Evolutionary conservation across 2,888 invertebrate genomes (phyloP).

Genomic region (Podabrus alpinus): DNA sequence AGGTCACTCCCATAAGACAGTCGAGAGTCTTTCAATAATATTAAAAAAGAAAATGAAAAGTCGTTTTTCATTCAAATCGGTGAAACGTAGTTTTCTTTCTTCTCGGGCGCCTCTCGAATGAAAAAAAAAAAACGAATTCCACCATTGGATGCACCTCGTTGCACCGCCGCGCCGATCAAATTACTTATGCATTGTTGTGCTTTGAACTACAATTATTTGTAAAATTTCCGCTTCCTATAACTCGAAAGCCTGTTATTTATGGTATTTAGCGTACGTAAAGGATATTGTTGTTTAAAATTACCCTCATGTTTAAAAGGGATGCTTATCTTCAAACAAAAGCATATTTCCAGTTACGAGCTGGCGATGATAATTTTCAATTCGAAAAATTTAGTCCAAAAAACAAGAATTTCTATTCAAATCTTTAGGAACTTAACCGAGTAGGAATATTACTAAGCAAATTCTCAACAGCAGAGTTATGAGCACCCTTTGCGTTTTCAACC

Average conservation of each 20-base stretch:
- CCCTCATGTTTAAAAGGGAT: neutral
- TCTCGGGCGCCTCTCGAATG: neutral
- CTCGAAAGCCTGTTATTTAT: neutral
- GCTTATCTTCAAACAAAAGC: neutral
- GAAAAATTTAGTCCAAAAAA: neutral
- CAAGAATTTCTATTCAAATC: neutral
- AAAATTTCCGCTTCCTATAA: neutral
- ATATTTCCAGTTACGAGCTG: neutral
- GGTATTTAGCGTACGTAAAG: conserved; percentile 1
- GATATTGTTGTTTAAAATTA: neutral
- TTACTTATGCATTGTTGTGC: neutral
- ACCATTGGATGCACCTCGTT: neutral
- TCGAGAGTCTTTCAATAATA: neutral
- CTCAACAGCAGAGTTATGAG: neutral
- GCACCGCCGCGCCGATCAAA: neutral
- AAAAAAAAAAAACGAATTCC: too few relatives aligned
- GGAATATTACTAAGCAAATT: neutral
- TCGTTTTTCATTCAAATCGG: neutral
- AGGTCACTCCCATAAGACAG: neutral
- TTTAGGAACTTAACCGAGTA: neutral
- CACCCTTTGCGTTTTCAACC: neutral
- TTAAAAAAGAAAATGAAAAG: neutral
- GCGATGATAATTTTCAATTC: neutral
- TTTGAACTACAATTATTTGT: neutral
- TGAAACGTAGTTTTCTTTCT: neutral